These are phyloP conservation scores for Ficedula albicollis DNA, from an alignment of 2,797 vertebrate species.

Conservation along the genomic window DNA sequence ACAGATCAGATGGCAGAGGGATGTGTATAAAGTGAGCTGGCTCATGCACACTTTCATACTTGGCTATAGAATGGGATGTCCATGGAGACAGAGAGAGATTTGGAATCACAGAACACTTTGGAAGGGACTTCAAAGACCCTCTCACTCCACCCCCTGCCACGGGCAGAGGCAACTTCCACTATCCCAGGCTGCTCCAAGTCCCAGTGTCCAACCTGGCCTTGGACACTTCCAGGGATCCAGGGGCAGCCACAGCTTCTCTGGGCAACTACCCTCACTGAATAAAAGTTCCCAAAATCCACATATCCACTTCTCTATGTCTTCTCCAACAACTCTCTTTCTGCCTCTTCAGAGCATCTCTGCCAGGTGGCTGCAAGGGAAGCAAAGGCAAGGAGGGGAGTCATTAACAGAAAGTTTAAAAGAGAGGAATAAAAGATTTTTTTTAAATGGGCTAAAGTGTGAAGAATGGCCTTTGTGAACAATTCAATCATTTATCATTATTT, in stretches of 20 bases:
- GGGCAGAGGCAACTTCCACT: background rate
- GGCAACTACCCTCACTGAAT: background rate
- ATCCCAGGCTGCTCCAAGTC: background rate
- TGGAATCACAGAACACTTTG: background rate
- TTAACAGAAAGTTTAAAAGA: constrained; percentile 8
- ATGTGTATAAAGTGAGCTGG: background rate
- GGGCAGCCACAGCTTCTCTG: background rate
- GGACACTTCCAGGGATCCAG: background rate
- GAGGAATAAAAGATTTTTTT: background rate
- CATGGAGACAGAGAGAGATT: background rate
- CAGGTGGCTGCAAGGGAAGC: background rate
- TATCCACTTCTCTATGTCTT: background rate
- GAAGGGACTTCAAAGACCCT: background rate
- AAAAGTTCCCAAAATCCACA: background rate
- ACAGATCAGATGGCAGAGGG: background rate
- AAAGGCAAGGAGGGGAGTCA: background rate
- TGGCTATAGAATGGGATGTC: rapidly evolving
- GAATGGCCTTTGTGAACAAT: constrained; percentile 59
- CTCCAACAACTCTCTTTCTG: background rate
- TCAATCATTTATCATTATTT: constrained; percentile 68
- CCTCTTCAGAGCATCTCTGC: background rate
- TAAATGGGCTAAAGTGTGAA: constrained; percentile 49
- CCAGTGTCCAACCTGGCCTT: background rate
- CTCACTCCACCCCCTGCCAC: rapidly evolving
- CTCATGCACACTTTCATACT: rapidly evolving